These are phyloP conservation scores for Pavo muticus DNA, from an alignment of 2,113 vertebrate species.

Conservation along the genomic window DNA sequence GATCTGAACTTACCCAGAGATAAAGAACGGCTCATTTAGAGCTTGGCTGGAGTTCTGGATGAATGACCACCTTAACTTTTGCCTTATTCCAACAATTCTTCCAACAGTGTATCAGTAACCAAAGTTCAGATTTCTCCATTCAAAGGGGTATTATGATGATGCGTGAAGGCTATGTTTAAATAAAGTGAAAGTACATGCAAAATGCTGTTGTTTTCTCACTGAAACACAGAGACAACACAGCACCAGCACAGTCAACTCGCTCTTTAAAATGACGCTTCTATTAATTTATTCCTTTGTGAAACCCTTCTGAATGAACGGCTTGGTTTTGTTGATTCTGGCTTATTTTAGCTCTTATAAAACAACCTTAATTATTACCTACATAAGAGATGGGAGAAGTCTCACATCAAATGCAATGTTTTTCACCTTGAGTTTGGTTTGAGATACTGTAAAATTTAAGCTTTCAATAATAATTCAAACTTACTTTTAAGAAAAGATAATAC, in stretches of 20 bases:
- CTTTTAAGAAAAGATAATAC: neutral
- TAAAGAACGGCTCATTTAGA: conserved; percentile 43
- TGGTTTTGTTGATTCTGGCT: neutral
- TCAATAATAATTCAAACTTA: neutral
- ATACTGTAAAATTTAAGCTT: neutral
- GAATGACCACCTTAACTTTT: neutral
- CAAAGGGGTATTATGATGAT: neutral
- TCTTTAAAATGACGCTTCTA: neutral
- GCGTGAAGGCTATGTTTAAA: neutral
- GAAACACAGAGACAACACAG: neutral
- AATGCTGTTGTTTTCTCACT: neutral
- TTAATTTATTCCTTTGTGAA: neutral
- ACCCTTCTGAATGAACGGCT: neutral
- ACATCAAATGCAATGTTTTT: neutral
- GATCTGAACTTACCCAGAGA: conserved; percentile 14
- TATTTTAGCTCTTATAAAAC: neutral
- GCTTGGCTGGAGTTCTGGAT: conserved; percentile 35
- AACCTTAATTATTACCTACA: neutral
- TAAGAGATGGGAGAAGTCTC: neutral
- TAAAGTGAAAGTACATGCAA: neutral
- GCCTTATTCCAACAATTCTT: neutral
- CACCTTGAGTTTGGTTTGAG: neutral
- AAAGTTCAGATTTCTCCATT: neutral
- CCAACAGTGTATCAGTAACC: neutral
- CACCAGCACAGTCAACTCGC: neutral